Evolutionary conservation across 1,140 invertebrate genomes (phyloP), one percentile per base, ranked within the genome.

Genomic region (Wiebesia pumilae): DNA sequence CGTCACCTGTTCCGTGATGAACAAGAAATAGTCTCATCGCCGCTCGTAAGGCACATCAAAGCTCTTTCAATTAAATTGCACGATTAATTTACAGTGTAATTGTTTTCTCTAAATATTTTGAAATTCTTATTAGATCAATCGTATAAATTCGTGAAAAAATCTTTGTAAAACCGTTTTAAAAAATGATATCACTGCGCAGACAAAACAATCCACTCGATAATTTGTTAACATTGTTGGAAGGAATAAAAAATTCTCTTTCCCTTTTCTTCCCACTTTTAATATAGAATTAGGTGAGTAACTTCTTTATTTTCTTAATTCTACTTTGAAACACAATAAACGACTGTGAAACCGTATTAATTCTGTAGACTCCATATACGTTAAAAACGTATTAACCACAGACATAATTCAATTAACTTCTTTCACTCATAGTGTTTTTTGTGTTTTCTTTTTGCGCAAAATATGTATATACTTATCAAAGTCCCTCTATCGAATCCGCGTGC

Each of bases 41-140:
- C 51, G 33, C 69, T 78, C 73, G 3, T 82, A 86, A 86, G 73
- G 85, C 85, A 86, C 85, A 69, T 86, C 81, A 78, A 67, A 80
- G 27, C 69, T 27, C 85, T 83, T 83, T 81, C 33, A 80, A 79
- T 79, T 54, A 51, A 83, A 87, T 87, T 83, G 80, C 81, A 83
- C 75, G 10, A 87, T 84, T 81, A 62, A 40, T 30, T 75, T 47
- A 73, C 51, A 81, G 33, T 38, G 27, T 81, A 73, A 12, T 54
- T 81, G 79, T 47, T 35, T 38, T 65, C 43, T 85, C 19, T 40
- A 24, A 38, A 69, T n/a, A 40, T 33, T 69, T 6, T 58, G 21
- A 30, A 75, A 75, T 83, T 58, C 35, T 40, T n/a, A 80, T 71
- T 33, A 4, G 38, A 54, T 12, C 24, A 19, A 65, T 78, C 65